Base-by-base conservation (phyloP, 2,797 vertebrate species). In the Nannoperca obscura region DNA sequence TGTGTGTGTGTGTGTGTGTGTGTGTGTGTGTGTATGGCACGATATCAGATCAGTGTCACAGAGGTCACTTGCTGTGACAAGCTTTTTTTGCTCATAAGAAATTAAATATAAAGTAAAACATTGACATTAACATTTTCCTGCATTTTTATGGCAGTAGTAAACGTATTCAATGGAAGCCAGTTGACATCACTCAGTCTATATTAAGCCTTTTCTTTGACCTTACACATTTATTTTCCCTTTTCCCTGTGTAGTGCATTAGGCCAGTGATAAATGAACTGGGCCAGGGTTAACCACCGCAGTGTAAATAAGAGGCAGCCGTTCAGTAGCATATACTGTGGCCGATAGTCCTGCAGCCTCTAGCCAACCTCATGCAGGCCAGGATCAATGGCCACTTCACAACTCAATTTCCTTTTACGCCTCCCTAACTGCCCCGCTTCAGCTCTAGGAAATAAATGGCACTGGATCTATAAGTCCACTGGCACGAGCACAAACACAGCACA, bases 331-430 rank as follows among this genome's bases (percentile, higher is more conserved):
- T 4, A 70, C 86, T 87, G 90, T 71, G 83, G 91, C 88, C 87
- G 68, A 82, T 81, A 83, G 86, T 84, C 83, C 82, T 46, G 71
- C 78, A 63, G 91, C 82, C 89, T 90, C 64, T 14, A 81, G 86
- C 88, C 87, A 79, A 79, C 80, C 80, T 73, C 52, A 20, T 79
- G 58, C 86, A 81, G 91, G 88, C 91, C 86, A 64, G 91, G 94
- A 95, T 95, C 95, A 95, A 95, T 95, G 95, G 89, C 92, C 94
- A 93, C 94, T 95, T 96, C 95, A 94, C 94, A 95, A 94, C 94
- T 96, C 92, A 95, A 95, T 96, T 96, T 96, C 94, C 94, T 95
- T 96, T 96, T 94, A 95, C 94, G 94, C 94, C 93, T 95, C 90
- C 90, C 94, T 95, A 95, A 94, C 94, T 91, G 86, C 90, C 87